These are phyloP conservation scores for Catonia carolina DNA, from an alignment of 2,888 invertebrate genomes.

Conservation along the genomic window DNA sequence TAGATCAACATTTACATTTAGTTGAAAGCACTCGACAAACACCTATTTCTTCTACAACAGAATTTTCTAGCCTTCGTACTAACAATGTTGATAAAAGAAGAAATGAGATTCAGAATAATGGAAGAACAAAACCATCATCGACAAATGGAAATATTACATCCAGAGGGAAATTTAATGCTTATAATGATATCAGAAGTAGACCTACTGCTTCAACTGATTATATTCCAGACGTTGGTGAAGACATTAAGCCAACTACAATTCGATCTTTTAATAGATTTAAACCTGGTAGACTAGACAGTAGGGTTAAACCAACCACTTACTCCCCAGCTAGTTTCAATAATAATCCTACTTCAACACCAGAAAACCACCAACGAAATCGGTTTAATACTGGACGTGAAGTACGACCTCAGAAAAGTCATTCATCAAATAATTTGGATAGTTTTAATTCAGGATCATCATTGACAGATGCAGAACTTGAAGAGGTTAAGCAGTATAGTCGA, in stretches of 20 bases:
- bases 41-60: constrained; percentile 13
- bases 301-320: constrained; percentile 26
- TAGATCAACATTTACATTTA: constrained; percentile 22
- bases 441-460: constrained; percentile 1
- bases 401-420: not conserved
- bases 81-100: not conserved
- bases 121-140: not conserved
- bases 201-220: not conserved
- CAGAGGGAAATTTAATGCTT: not conserved
- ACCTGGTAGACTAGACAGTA: constrained; percentile 3
- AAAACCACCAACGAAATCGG: not conserved
- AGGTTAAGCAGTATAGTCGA: constrained; percentile 18
- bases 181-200: not conserved
- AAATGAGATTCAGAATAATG: constrained; percentile 6
- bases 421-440: not conserved
- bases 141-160: constrained; percentile 9
- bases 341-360: not conserved
- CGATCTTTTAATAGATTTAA: constrained; percentile 16
- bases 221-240: not conserved
- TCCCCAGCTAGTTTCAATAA: constrained; percentile 19
- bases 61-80: not conserved
- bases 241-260: constrained; percentile 1
- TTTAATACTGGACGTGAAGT: not conserved
- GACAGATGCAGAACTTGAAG: constrained; percentile 6
- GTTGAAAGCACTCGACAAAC: constrained; percentile 19